Evolutionary conservation across 2,113 vertebrate species (phyloP).

Genomic region (Tor tambroides): DNA sequence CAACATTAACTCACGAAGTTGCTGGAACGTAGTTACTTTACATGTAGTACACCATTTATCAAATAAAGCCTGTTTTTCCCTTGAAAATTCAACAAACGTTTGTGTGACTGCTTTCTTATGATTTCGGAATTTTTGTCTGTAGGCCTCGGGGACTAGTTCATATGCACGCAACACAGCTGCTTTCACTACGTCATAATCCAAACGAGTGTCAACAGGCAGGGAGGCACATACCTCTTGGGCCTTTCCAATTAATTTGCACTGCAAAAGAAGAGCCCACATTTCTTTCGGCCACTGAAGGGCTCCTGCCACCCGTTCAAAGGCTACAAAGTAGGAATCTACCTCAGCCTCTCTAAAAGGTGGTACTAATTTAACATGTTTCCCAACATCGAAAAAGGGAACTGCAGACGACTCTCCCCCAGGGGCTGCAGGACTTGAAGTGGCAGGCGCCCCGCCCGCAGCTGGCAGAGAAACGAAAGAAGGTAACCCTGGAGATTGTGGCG

Average conservation of each 20-base stretch:
- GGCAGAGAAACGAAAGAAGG: too few species aligned
- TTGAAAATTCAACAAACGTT: neutral
- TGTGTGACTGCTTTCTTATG: neutral
- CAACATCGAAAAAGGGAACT: neutral
- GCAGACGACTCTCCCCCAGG: neutral
- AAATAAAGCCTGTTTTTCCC: neutral
- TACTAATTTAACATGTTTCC: neutral
- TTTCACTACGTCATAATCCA: neutral
- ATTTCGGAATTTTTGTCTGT: neutral
- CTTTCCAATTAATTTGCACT: neutral
- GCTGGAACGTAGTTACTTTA: neutral
- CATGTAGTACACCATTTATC: neutral
- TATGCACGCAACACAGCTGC: neutral
- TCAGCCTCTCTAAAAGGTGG: neutral
- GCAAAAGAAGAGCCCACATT: neutral
- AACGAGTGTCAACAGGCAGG: neutral
- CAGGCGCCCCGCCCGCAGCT: too few species aligned
- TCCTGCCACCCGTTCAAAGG: neutral
- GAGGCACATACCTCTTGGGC: neutral
- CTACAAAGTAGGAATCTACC: neutral
- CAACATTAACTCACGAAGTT: neutral
- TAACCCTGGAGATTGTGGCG: too few species aligned
- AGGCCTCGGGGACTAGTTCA: neutral
- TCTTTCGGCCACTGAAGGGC: neutral
- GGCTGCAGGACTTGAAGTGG: too few species aligned